phyloP scores from a whole-genome alignment of 2,888 invertebrate species.

The Eilema sororculum region DNA sequence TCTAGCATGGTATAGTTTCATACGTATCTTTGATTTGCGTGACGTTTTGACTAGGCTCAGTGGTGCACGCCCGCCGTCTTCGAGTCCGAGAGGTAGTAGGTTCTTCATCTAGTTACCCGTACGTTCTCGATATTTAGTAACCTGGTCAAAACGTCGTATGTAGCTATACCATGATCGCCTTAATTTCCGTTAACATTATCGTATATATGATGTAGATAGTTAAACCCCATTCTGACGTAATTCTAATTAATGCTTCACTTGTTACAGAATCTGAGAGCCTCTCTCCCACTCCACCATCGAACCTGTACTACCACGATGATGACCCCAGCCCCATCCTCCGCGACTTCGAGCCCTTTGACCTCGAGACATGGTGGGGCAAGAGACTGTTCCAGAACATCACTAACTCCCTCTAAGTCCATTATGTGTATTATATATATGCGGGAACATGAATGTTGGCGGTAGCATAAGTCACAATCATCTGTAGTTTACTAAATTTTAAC shows the following conservation, averaged over 20 bases:
- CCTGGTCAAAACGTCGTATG: too few relatives aligned
- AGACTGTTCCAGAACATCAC: conserved; percentile 94
- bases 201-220: too few relatives aligned
- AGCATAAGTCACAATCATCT: conserved; percentile 84
- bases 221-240: too few relatives aligned
- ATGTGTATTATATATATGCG: conserved; percentile 35
- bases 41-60: too few relatives aligned
- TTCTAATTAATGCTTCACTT: conserved; percentile 23
- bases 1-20: too few relatives aligned
- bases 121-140: too few relatives aligned
- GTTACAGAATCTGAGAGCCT: conserved; percentile 79
- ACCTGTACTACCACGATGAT: conserved; percentile 91
- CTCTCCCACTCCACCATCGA: conserved; percentile 79
- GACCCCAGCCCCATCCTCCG: conserved; percentile 90
- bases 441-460: conserved; percentile 70
- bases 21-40: too few relatives aligned
- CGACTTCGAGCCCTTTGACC: conserved; percentile 96
- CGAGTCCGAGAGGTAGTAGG: too few relatives aligned
- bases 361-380: conserved; percentile 97
- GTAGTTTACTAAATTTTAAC: conserved; percentile 81
- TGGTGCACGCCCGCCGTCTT: too few relatives aligned
- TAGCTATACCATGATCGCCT: too few relatives aligned
- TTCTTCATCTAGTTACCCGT: too few relatives aligned
- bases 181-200: too few relatives aligned
- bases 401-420: conserved; percentile 88